phyloP scores from a whole-genome alignment of 2,113 vertebrate species.

The Cyanocitta stelleri region DNA sequence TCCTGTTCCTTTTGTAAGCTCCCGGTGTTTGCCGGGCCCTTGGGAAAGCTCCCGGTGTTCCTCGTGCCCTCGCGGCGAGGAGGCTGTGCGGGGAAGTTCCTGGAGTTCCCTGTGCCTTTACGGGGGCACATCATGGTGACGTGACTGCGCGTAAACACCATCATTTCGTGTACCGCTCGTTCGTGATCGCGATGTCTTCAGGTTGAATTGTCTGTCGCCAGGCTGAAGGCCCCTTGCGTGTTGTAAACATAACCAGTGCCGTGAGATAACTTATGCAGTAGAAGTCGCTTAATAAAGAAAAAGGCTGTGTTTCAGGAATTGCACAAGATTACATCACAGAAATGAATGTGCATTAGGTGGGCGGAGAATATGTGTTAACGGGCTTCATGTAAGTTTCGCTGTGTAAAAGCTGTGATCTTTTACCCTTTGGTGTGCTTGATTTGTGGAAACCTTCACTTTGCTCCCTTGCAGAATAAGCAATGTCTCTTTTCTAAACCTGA shows the following conservation, averaged over 20 bases:
- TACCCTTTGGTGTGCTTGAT: background rate
- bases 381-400: background rate
- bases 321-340: background rate
- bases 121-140: fast-evolving
- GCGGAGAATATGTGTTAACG: too few relatives aligned
- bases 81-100: background rate
- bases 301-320: background rate
- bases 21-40: fast-evolving
- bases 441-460: background rate
- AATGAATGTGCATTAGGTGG: background rate
- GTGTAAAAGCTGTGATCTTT: background rate
- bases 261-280: background rate
- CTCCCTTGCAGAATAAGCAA: background rate
- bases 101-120: fast-evolving
- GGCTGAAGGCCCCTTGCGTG: background rate
- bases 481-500: background rate
- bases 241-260: background rate
- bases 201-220: background rate
- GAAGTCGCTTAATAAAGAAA: too few relatives aligned
- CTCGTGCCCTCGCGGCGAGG: too few relatives aligned
- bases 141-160: fast-evolving
- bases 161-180: fast-evolving
- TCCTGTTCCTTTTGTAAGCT: fast-evolving
- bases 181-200: fast-evolving
- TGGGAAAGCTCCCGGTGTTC: background rate